Evolutionary conservation across 1,140 invertebrate genomes (phyloP).

Genomic region (Scaptomyza montana): DNA sequence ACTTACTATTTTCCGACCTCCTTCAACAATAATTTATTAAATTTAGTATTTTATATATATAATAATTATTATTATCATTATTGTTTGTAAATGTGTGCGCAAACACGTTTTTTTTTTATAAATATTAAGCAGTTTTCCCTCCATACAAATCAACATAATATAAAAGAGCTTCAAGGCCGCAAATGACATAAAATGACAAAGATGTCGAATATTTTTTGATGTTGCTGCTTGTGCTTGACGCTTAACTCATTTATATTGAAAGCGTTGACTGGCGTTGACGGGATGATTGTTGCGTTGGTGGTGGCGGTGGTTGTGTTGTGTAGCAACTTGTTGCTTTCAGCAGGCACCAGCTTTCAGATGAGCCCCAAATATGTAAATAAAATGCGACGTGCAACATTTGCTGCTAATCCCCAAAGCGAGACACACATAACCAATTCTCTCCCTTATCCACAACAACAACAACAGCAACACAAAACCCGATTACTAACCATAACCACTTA

Average conservation of each 20-base stretch:
- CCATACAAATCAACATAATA: neutral
- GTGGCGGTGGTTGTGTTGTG: slow-evolving; percentile 7
- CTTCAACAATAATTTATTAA: too few relatives aligned
- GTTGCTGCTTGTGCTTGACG: slow-evolving; percentile 26
- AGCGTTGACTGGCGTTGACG: slow-evolving; percentile 22
- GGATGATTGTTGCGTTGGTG: neutral
- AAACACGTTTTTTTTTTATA: neutral
- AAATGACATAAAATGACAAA: slow-evolving; percentile 34
- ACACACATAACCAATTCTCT: neutral
- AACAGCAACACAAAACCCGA: slow-evolving; percentile 1
- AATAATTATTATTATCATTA: too few relatives aligned
- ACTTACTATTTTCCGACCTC: too few relatives aligned
- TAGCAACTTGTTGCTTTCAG: slow-evolving; percentile 45
- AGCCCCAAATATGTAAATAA: slow-evolving; percentile 53
- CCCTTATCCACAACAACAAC: neutral
- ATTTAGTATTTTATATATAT: too few relatives aligned
- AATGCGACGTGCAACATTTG: slow-evolving; percentile 55
- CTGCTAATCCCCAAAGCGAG: slow-evolving; percentile 44
- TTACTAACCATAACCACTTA: slow-evolving; percentile 38
- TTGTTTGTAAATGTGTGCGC: too few relatives aligned
- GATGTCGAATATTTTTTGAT: slow-evolving; percentile 39
- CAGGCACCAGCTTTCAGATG: slow-evolving; percentile 22
- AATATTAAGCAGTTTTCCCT: neutral
- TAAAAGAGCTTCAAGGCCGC: slow-evolving; percentile 17
- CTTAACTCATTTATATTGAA: slow-evolving; percentile 54